Conservation (phyloP, 2,797 vertebrate genomes). For the Dendrocincla fuliginosa region DNA sequence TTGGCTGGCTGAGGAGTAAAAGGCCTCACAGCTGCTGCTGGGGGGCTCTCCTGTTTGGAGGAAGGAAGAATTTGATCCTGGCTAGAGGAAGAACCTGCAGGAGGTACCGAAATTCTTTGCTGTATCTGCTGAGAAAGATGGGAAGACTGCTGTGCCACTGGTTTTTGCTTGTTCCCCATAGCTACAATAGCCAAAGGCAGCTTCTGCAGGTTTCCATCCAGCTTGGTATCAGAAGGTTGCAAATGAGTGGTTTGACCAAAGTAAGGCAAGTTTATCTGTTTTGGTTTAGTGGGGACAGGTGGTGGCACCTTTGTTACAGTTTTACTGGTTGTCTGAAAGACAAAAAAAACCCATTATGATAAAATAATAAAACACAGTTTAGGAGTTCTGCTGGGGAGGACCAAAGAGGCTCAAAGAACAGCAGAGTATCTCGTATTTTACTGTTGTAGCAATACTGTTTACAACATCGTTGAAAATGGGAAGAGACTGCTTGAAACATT, state of each 20-base stretch:
- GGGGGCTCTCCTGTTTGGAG: conserved; percentile 89
- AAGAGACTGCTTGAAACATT: not conserved
- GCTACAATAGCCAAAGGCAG: conserved; percentile 74
- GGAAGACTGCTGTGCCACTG: conserved; percentile 73
- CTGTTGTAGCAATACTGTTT: not conserved
- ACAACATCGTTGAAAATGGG: not conserved
- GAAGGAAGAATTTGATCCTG: conserved; percentile 82
- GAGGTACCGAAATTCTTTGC: conserved; percentile 72
- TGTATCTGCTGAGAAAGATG: conserved; percentile 68
- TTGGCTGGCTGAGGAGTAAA: conserved; percentile 93
- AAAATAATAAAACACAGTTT: not conserved
- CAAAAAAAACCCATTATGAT: not conserved
- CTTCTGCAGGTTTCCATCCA: conserved; percentile 77
- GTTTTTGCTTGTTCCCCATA: conserved; percentile 83
- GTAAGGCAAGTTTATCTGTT: conserved; percentile 85
- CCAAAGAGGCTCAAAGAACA: not conserved
- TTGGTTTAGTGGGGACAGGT: conserved; percentile 94
- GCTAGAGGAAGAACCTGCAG: conserved; percentile 61
- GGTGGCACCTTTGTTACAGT: conserved; percentile 91
- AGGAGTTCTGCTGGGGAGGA: not conserved
- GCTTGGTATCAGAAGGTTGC: conserved; percentile 65
- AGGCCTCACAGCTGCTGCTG: conserved; percentile 90
- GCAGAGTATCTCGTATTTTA: not conserved
- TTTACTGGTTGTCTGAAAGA: conserved; percentile 82
- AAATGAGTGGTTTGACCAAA: conserved; percentile 76